Evolutionary conservation across 2,113 vertebrate species (phyloP).

Genomic region (Boleophthalmus pectinirostris): DNA sequence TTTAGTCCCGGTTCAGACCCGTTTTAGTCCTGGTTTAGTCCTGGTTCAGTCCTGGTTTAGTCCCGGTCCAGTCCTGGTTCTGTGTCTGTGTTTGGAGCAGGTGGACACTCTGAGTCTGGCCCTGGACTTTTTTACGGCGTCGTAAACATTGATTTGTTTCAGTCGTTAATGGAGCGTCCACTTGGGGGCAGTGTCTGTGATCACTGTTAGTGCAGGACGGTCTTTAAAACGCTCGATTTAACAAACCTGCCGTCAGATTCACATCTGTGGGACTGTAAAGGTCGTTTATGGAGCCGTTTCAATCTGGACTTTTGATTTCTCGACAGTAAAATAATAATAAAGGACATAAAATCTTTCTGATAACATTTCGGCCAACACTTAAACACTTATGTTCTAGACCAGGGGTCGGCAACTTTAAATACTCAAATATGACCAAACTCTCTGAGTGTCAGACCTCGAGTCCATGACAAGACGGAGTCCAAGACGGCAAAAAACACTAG

Average conservation of each 20-base stretch:
- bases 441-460: too few relatives aligned
- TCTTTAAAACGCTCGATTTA: slow-evolving; percentile 9
- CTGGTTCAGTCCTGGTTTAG: too few relatives aligned
- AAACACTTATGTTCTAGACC: too few relatives aligned
- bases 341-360: not conserved
- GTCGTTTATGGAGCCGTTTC: not conserved
- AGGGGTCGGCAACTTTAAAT: too few relatives aligned
- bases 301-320: not conserved
- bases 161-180: slow-evolving; percentile 66
- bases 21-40: too few relatives aligned
- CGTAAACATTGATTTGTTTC: slow-evolving; percentile 77
- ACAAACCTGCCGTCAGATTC: slow-evolving; percentile 23
- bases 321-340: not conserved
- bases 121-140: slow-evolving; percentile 62
- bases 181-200: slow-evolving; percentile 65
- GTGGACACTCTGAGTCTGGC: slow-evolving; percentile 49
- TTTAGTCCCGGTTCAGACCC: too few relatives aligned
- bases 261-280: slow-evolving; percentile 10
- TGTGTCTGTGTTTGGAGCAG: slow-evolving; percentile 32
- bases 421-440: too few relatives aligned
- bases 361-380: not conserved
- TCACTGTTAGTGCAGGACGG: slow-evolving; percentile 59
- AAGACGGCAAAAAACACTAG: too few relatives aligned
- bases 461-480: too few relatives aligned
- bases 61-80: too few relatives aligned